phyloP scores from a whole-genome alignment of 2,113 vertebrate species.

The Plectropomus leopardus region DNA sequence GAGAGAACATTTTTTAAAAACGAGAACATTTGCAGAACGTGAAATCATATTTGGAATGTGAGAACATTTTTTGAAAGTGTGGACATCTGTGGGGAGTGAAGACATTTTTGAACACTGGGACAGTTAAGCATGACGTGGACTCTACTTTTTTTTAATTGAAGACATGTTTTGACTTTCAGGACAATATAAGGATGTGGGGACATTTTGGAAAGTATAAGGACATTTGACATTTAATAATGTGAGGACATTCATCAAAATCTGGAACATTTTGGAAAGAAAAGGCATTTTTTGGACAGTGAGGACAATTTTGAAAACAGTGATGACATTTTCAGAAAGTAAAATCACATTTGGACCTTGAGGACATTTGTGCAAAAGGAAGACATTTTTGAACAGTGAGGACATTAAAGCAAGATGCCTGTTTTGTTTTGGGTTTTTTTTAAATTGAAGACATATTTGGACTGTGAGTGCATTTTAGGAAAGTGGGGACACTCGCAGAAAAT shows the following conservation, averaged over 20 bases:
- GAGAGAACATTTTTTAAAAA: background rate
- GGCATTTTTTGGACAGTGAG: background rate
- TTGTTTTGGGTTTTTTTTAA: background rate
- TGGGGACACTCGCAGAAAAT: too few relatives aligned
- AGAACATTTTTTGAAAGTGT: background rate
- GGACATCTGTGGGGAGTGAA: background rate
- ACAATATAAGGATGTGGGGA: too few relatives aligned
- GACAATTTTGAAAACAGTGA: background rate
- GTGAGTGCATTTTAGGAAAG: background rate
- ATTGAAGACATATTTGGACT: background rate
- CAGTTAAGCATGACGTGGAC: too few relatives aligned
- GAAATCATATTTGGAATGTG: background rate
- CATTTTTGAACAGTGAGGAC: background rate
- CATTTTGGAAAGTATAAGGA: too few relatives aligned
- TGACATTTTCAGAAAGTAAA: too few relatives aligned
- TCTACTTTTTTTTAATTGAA: too few relatives aligned
- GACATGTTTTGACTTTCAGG: background rate
- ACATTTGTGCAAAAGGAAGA: background rate
- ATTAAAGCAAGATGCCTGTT: background rate
- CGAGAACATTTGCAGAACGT: background rate
- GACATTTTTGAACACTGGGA: too few relatives aligned
- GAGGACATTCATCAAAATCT: too few relatives aligned
- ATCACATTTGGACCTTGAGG: too few relatives aligned
- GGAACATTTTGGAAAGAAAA: too few relatives aligned
- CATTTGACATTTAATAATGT: too few relatives aligned